Evolutionary conservation across 2,113 vertebrate genomes (phyloP).

Genomic region (Lepisosteus oculatus): DNA sequence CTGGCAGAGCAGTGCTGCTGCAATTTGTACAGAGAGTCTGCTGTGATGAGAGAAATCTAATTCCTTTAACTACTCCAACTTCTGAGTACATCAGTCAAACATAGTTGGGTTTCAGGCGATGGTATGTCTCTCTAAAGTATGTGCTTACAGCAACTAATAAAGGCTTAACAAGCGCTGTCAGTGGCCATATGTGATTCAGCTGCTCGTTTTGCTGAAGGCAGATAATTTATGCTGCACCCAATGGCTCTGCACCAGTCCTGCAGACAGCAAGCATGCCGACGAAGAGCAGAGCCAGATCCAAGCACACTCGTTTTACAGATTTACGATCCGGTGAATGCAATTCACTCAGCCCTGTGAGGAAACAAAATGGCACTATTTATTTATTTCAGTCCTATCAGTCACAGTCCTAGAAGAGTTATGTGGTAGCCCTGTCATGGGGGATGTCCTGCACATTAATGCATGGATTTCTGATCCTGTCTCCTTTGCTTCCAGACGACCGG

Average conservation of each 20-base stretch:
- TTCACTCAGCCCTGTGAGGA: too few species aligned
- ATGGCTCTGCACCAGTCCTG: neutral
- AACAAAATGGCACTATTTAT: too few species aligned
- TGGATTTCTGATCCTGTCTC: too few species aligned
- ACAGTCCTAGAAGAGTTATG: too few species aligned
- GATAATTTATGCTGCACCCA: slow-evolving; percentile 46
- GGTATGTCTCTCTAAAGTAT: slow-evolving; percentile 31
- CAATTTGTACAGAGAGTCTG: too few species aligned
- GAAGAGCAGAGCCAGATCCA: neutral
- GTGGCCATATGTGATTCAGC: slow-evolving; percentile 51
- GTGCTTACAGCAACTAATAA: slow-evolving; percentile 49
- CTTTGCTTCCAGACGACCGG: too few species aligned
- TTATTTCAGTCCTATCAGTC: too few species aligned
- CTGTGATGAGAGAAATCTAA: too few species aligned
- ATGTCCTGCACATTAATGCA: too few species aligned
- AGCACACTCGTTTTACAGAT: neutral
- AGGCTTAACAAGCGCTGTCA: slow-evolving; percentile 61
- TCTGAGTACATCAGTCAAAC: neutral
- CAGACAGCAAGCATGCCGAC: neutral
- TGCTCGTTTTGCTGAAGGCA: slow-evolving; percentile 67
- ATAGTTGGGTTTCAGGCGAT: slow-evolving; percentile 18
- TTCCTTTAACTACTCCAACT: neutral
- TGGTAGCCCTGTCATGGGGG: too few species aligned
- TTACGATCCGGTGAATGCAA: neutral
- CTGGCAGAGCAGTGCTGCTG: too few species aligned